phyloP scores from a whole-genome alignment of 2,888 invertebrate species.

The Serripes groenlandicus region DNA sequence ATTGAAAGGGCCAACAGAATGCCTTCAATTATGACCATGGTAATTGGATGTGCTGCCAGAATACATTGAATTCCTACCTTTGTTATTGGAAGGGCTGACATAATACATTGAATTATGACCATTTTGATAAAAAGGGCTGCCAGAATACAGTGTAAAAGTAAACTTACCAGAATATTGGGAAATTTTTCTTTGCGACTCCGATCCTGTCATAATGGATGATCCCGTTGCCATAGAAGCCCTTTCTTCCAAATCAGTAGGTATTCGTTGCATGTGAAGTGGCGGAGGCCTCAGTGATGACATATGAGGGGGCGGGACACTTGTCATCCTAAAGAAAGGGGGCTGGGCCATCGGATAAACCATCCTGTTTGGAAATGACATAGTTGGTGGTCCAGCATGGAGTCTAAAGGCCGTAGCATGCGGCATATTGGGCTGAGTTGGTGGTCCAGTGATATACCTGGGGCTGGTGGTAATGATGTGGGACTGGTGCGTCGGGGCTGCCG shows the following conservation, averaged over 20 bases:
- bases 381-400: constrained; percentile 22
- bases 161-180: not conserved
- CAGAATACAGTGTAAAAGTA: not conserved
- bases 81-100: too few relatives aligned
- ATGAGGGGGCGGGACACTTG: constrained; percentile 35
- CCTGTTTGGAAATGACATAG: constrained; percentile 27
- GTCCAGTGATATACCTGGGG: constrained; percentile 13
- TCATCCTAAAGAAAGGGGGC: constrained; percentile 46
- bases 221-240: constrained; percentile 60
- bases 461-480: not conserved
- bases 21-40: too few relatives aligned
- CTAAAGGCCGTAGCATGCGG: constrained; percentile 22
- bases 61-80: too few relatives aligned
- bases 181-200: constrained; percentile 5
- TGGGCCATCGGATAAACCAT: constrained; percentile 53
- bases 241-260: constrained; percentile 41
- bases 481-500: constrained; percentile 40
- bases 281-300: constrained; percentile 14
- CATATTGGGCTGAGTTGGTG: constrained; percentile 28
- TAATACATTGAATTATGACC: not conserved
- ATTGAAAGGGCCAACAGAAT: too few relatives aligned
- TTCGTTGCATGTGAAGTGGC: not conserved
- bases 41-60: too few relatives aligned
- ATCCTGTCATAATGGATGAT: constrained; percentile 53
- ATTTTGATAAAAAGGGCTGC: not conserved